Conservation (phyloP, 1,140 invertebrate genomes). For the Aporrectodea caliginosa region DNA sequence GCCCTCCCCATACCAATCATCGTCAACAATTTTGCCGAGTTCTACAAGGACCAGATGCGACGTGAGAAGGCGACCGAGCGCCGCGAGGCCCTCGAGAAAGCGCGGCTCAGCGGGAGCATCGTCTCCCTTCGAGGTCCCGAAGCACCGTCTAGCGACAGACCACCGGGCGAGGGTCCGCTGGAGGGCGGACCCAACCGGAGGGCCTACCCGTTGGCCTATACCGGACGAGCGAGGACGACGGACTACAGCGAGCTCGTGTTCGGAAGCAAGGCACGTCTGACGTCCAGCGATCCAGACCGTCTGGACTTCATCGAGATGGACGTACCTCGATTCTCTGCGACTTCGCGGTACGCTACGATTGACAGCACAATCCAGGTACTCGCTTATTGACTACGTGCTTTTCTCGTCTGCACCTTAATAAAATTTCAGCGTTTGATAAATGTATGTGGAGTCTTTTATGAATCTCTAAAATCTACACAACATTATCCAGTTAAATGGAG, state of each 20-base stretch:
- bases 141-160: background rate
- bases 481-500: too few relatives aligned
- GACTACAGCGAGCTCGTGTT: background rate
- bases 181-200: background rate
- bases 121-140: slow-evolving; percentile 6
- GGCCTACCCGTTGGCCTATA: background rate
- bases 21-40: slow-evolving; percentile 68
- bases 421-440: too few relatives aligned
- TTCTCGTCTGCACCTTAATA: too few relatives aligned
- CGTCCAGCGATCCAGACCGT: background rate
- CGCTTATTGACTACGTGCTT: too few relatives aligned
- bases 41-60: slow-evolving; percentile 99
- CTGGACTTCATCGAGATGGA: background rate
- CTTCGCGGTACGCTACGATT: background rate
- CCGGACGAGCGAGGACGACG: background rate
- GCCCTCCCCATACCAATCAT: slow-evolving; percentile 88
- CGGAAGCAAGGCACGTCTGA: background rate
- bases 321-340: background rate
- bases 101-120: slow-evolving; percentile 83
- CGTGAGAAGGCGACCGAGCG: slow-evolving; percentile 95
- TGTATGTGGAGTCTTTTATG: too few relatives aligned
- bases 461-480: too few relatives aligned
- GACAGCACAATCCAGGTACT: background rate
- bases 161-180: background rate
- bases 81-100: slow-evolving; percentile 78